Base-by-base conservation (phyloP, 2,113 vertebrate genomes). In the Mustela lutreola region DNA sequence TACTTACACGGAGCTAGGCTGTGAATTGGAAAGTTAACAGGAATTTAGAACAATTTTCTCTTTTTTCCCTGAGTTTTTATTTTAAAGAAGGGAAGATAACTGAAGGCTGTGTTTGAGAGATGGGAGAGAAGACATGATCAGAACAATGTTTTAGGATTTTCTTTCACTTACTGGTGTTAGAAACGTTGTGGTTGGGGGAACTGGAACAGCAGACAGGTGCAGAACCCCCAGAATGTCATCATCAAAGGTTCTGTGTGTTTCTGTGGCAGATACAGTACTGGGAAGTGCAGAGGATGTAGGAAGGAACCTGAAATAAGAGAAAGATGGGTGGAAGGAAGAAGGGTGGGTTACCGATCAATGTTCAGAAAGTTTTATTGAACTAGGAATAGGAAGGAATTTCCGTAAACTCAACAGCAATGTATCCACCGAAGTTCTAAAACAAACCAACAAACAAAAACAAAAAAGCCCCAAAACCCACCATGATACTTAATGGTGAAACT, bases 401-500 rank as follows among this genome's bases (percentile, higher is more conserved):
- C 65, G 50, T 85, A 56, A 71, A 48, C 70, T 93, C 33, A 83
- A 86, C 65, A 71, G n/a, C 53, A 79, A 16, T 60, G 1, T 63
- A 53, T 22, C 28, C 31, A 22, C 48, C n/a, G 45, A 87, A 88
- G 63, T 62, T 48, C 36, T 73, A 39, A 78, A 85, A 92, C 42
- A 42, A 90, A 82, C 42, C 5, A 39, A 39, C 4, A 70, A 19
- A 19, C 24, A 15, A 53, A 39, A 78, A 85, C 92, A 89, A 82
- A 48, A 36, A 39, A 24, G 11, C 9, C 45, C 50, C 4, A 53
- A 14, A 53, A 53, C 14, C n/a, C 8, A 21, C 4, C 26, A 39
- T 28, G 48, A 67, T 86, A 45, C 60, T 94, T 94, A 89, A 36
- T 63, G n/a, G 67, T 94, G 45, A 91, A 92, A 90, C 70, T 92